Evolutionary conservation across 2,888 invertebrate species (phyloP), one percentile per base, ranked within the genome.

Genomic region (Chymomyza caudatula): DNA sequence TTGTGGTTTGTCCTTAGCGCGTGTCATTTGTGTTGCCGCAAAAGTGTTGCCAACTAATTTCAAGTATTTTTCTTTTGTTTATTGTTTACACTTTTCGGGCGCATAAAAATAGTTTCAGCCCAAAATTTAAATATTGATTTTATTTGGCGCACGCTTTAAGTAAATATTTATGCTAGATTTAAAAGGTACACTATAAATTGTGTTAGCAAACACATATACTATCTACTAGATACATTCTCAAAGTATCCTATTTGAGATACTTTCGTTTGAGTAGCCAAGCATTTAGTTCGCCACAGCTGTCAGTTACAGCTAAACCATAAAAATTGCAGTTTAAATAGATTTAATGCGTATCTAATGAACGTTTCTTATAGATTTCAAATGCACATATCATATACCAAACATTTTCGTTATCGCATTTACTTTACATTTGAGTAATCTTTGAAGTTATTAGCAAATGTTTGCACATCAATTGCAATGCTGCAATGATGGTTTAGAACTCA

Each of bases 71-170:
- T 42, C 25, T 44, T 42, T 53, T 37, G 29, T 37, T 37, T 37
- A 11, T 37, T 37, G 29, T 37, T 37, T 37, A 37, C 11, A 37
- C 4, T 37, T n/a, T 22, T n/a, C 47, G 23, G 42, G 44, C 58
- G 56, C 59, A 56, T 63, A 60, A 67, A 81, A 76, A 76, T 71
- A 73, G 64, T 70, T 83, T 65, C 69, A 37, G 29, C 29, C 59
- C 51, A 55, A 71, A 37, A 73, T 85, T 79, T 79, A 79, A 80
- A 80, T 80, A 85, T 80, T 85, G 85, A 85, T 82, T 83, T 73
- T 78, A 47, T 47, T 47, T 19, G 52, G 55, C 60, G 37, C 51
- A 19, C 60, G 25, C 59, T 66, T 57, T 11, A 20, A 15, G 22
- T 70, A 81, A 78, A 79, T 76, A 74, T 78, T 71, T 78, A 62